Conservation (phyloP, 2,797 vertebrate genomes). For the Florisuga fusca region DNA sequence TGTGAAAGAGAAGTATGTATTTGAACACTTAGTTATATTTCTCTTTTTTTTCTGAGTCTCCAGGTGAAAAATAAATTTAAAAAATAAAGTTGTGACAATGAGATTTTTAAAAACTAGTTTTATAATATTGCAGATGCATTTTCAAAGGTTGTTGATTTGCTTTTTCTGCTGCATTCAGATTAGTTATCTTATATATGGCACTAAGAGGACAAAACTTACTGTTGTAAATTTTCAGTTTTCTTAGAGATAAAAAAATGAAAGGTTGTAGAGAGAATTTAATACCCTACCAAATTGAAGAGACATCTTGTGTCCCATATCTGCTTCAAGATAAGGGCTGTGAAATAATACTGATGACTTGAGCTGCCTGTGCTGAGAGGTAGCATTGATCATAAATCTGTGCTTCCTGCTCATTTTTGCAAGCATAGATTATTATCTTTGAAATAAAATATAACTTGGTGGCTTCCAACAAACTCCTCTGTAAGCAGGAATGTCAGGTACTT, state of each 20-base stretch:
- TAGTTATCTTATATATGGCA: background rate
- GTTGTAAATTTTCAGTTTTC: background rate
- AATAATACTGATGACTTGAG: background rate
- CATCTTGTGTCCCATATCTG: background rate
- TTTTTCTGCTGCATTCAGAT: background rate
- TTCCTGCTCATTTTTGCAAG: background rate
- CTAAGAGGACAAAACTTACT: background rate
- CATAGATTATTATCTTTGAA: background rate
- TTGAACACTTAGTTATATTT: background rate
- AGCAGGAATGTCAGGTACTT: background rate
- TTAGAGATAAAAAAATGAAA: background rate
- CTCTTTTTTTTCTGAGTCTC: background rate
- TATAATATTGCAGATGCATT: background rate
- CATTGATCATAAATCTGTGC: background rate
- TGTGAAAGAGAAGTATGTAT: slow-evolving; percentile 90
- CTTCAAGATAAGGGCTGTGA: background rate
- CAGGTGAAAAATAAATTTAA: background rate
- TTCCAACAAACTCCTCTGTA: background rate
- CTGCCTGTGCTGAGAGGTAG: background rate
- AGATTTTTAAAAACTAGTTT: background rate
- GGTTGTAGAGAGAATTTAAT: background rate
- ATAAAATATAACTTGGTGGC: background rate
- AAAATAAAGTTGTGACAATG: background rate
- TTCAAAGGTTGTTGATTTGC: background rate
- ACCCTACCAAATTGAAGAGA: background rate